Base-by-base conservation (phyloP, 2,888 invertebrate genomes). In the Molanna angustata region DNA sequence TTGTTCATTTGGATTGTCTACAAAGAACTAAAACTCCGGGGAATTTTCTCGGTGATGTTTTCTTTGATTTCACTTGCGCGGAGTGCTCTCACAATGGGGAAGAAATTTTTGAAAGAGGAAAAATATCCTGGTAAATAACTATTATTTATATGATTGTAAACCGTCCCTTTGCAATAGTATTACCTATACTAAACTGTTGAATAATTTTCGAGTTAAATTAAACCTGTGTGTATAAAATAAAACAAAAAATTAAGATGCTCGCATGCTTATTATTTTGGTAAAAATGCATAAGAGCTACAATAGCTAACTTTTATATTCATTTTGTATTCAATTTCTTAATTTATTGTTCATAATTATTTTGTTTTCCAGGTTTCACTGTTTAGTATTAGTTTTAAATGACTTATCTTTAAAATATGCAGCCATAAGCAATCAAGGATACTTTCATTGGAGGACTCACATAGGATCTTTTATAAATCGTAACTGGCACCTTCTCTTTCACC, bases 381-480 rank as follows among this genome's bases (percentile, higher is more conserved):
- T 92, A 3, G 75, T 85, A 21, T 66, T 93, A 56, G 80, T 87
- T 0, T 67, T 93, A n/a, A 85, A 90, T 64, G 90, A 93, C 70
- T 72, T 93, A 17, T 83, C 84, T 59, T 76, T 80, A 17, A 84
- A 84, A 61, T 84, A 83, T 0, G 80, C 83, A 9, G 86, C 88
- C 1, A 81, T 90, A 50, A 89, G 91, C 56, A 84, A 86, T 66
- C 80, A 84, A 65, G 92, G 92, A 2, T 92, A 83, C 70, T 93
- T 89, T 65, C 90, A 91, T 67, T 93, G 90, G 85, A 85, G 88
- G 64, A 86, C 86, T 2, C 90, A 93, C 65, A 86, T 93, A 43
- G 86, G 86, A 50, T 80, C 81, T 20, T 91, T 90, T 63, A 87
- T 93, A 54, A 87, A 90, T 60, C 82, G 84, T 63, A 80, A 89